Evolutionary conservation across 2,888 invertebrate genomes (phyloP).

Genomic region (Pseudanteris insignis): DNA sequence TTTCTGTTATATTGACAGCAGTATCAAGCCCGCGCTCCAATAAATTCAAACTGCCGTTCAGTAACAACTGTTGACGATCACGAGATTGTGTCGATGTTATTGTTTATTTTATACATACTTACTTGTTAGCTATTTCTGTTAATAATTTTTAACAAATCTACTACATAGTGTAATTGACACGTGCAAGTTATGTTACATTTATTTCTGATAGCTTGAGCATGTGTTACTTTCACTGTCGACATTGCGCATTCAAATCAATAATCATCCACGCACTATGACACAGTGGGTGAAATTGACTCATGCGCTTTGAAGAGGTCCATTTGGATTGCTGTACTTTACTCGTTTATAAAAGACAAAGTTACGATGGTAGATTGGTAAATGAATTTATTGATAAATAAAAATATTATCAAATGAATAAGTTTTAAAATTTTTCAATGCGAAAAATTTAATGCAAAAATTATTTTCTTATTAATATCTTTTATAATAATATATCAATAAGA

Average conservation of each 20-base stretch:
- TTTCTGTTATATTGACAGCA: slow-evolving; percentile 57
- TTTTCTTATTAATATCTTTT: no score
- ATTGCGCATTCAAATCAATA: slow-evolving; percentile 65
- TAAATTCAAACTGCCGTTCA: no score
- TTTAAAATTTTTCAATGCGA: no score
- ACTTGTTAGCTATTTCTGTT: slow-evolving; percentile 1
- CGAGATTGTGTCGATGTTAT: slow-evolving; percentile 2
- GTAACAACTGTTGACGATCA: background rate
- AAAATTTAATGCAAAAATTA: no score
- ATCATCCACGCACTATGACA: slow-evolving; percentile 47
- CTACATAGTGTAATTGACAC: slow-evolving; percentile 20
- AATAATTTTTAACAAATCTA: slow-evolving; percentile 12
- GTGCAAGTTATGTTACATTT: slow-evolving; percentile 30
- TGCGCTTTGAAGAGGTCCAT: slow-evolving; percentile 24
- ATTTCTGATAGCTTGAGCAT: slow-evolving; percentile 31
- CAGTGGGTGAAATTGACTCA: slow-evolving; percentile 13
- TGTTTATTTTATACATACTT: slow-evolving; percentile 13
- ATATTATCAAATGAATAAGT: no score
- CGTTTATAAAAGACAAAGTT: no score
- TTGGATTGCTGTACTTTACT: no score
- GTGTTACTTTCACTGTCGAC: slow-evolving; percentile 40
- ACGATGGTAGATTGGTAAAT: no score
- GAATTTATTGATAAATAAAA: no score
- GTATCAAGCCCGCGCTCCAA: slow-evolving; percentile 43
- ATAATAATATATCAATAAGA: no score